A percentile compares a stretch with the other conserved stretches of the same genome.
phyloP scores from a whole-genome alignment of 2,113 vertebrate genomes.

The Asarcornis scutulata region DNA sequence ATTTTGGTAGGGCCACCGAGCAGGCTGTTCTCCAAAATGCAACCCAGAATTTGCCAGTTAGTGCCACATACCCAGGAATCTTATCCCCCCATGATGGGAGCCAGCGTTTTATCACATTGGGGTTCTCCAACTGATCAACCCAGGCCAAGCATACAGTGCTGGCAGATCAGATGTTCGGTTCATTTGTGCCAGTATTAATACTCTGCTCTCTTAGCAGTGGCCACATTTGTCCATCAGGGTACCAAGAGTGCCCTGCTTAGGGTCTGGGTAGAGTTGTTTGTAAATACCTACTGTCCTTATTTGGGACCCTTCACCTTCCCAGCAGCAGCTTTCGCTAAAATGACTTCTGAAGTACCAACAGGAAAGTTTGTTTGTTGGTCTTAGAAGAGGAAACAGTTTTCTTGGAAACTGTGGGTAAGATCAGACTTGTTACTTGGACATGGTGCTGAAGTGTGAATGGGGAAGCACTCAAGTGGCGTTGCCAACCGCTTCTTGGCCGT shows the following conservation, averaged over 20 bases:
- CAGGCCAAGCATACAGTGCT: background rate
- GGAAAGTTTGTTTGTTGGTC: background rate
- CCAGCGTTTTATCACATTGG: background rate
- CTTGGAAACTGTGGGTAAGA: background rate
- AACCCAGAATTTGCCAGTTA: rapidly evolving
- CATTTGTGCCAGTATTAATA: background rate
- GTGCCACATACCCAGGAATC: background rate
- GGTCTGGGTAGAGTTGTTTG: background rate
- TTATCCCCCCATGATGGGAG: rapidly evolving
- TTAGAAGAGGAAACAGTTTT: background rate
- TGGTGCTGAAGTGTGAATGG: background rate
- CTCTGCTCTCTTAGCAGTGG: background rate
- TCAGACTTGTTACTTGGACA: background rate
- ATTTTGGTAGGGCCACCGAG: background rate
- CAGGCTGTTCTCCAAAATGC: background rate
- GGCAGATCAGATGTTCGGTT: background rate
- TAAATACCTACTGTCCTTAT: background rate
- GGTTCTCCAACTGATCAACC: background rate
- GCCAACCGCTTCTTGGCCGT: background rate
- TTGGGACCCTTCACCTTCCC: background rate
- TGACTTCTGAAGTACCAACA: rapidly evolving
- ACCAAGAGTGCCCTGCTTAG: background rate
- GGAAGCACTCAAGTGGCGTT: background rate
- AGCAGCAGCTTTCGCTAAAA: background rate
- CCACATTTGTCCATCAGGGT: background rate